Evolutionary conservation across 2,888 invertebrate species (phyloP), one percentile per base, ranked within the genome.

Genomic region (Acrobasis repandana): DNA sequence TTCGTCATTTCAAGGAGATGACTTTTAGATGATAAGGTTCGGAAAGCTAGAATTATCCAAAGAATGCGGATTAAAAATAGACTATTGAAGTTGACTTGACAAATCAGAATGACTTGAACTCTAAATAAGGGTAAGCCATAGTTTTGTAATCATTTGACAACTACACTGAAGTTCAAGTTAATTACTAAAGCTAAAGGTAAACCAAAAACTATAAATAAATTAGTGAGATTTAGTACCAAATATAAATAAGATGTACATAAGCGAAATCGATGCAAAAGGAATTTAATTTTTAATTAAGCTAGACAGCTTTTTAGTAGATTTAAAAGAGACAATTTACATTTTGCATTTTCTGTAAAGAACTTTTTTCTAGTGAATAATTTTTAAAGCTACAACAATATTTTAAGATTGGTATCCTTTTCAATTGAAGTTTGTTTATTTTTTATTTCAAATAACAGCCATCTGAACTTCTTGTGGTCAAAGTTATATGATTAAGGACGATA

Each of bases 231-330:
- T 64, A 69, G 67, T 58, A 65, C 59, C 62, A 69, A 74, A 67
- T 62, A 57, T 63, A 67, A 54, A 5, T 71, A 69, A 71, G 69
- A 49, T 56, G 34, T 65, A 63, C 58, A 78, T 61, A 51, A 60
- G 20, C 16, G 56, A 69, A 72, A 70, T 80, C 80, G 82, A 87
- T 86, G 88, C 85, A 81, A 84, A 84, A 77, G 83, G 88, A 90
- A 87, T 88, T 88, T 85, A 84, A 79, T 78, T 82, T 82, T 75
- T 66, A 62, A 72, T 65, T 67, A 62, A 71, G 72, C 74, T 70
- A 64, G 47, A 66, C 49, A 36, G 68, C 71, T 72, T 70, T n/a
- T 60, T 60, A 50, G 38, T 43, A n/a, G 34, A 57, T 43, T 51
- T 43, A 43, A 60, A 47, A 57, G 43, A 60, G 60, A 61, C 52